Base-by-base conservation (phyloP, 1,140 invertebrate species). In the Zaprionus tsacasi region DNA sequence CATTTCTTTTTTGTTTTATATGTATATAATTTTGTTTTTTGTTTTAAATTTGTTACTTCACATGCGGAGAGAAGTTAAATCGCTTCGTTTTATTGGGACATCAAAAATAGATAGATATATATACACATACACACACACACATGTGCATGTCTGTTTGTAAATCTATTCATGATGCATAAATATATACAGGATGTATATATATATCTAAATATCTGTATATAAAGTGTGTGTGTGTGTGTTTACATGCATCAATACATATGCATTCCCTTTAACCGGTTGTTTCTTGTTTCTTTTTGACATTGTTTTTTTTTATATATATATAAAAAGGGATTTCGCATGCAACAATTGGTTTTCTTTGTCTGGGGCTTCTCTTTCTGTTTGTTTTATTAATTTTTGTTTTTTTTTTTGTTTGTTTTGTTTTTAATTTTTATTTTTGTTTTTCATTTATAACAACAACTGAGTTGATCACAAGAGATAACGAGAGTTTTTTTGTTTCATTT, bases 401-500 rank as follows among this genome's bases (percentile, higher is more conserved):
- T 63, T 60, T 71, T 70, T 74, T 56, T 45, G 12, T 73, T 67
- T 55, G 12, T 73, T 67, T 55, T 35, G 33, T 35, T 35, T 35
- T 30, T 30, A 30, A 30, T 68, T 59, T 50, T 45, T 48, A 67
- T 60, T 64, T 57, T 56, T 48, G 59, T 58, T 77, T 79, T 73
- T 61, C 74, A 76, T 80, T 81, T 57, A 83, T 88, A 88, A 88
- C 83, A 87, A 87, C 82, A 88, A 88, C 83, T 83, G 85, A 88
- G 83, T 87, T 83, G 83, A 88, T 88, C 83, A 88, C 83, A 88
- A 88, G 85, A 88, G 80, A 88, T 88, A 88, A 88, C 81, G 71
- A 88, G 83, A 87, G 80, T 88, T 75, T 87, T 83, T 77, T 56
- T 40, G 17, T 50, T 69, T 70, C 40, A 5, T 60, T 67, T 43